These are phyloP conservation scores for Trochalopteron elliotii DNA, from an alignment of 2,113 vertebrate species.

Conservation along the genomic window DNA sequence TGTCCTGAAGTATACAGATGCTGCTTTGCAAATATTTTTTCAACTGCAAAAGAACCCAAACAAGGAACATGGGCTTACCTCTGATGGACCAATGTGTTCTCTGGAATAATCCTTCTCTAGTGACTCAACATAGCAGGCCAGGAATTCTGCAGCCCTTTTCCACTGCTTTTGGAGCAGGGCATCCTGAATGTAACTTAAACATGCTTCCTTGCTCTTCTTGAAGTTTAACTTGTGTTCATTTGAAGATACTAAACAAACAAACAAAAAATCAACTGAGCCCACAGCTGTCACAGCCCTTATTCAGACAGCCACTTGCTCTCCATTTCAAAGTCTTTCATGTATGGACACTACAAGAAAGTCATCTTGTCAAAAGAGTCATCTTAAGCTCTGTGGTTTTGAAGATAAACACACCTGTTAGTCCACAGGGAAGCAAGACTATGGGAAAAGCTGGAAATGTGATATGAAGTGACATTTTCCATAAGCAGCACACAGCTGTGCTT, in stretches of 20 bases:
- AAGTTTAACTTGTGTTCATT: conserved; percentile 70
- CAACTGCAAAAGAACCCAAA: background rate
- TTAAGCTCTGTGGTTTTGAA: background rate
- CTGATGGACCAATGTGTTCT: conserved; percentile 21
- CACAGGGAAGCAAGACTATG: background rate
- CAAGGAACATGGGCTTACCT: conserved; percentile 68
- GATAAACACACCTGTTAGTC: background rate
- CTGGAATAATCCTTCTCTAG: conserved; percentile 71
- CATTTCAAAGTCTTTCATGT: background rate
- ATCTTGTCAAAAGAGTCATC: background rate
- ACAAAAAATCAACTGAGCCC: background rate
- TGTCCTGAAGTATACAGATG: background rate
- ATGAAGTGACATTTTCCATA: background rate
- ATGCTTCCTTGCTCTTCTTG: conserved; percentile 69
- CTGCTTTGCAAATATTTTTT: background rate
- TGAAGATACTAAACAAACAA: conserved; percentile 24
- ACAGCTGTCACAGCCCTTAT: background rate
- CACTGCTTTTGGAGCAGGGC: conserved; percentile 87
- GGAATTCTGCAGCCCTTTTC: conserved; percentile 82
- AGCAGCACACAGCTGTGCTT: background rate
- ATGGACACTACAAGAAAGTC: background rate
- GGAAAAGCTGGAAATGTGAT: background rate
- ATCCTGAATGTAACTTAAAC: conserved; percentile 80
- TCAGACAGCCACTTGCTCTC: fast-evolving
- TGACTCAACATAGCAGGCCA: conserved; percentile 79